Evolutionary conservation across 2,797 vertebrate genomes (phyloP), one percentile per base, ranked within the genome.

Genomic region (Melanotaenia nigrans): DNA sequence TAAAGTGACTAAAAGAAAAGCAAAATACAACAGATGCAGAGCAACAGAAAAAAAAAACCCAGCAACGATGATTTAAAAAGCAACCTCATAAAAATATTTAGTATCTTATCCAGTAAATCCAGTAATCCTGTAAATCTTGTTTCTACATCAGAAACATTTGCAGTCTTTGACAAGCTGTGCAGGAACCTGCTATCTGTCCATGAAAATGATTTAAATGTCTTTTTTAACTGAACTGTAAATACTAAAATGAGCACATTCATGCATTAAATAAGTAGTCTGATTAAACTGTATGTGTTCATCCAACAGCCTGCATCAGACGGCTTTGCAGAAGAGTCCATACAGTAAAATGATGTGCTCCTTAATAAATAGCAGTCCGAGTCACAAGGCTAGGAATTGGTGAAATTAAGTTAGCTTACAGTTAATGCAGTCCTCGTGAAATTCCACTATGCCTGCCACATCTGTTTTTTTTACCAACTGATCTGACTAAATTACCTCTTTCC

Each of bases 331-430:
- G 58, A 65, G 42, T 11, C 60, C 64, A 79, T 70, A 77, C 79
- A 86, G 57, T 58, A 54, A 77, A 81, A 77, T 56, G 30, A 83
- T 78, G 81, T 73, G 61, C 36, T 78, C 57, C 61, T 72, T 62
- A 55, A 53, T 0, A 35, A 78, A 73, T 58, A 49, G 38, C 0
- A 0, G 47, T 35, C 68, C 61, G 67, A 76, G 73, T 90, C 87
- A 89, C 4, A 60, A 83, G 83, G 70, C 71, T 79, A 81, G 82
- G 82, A 81, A 61, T 57, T 45, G 60, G 54, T 68, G 24, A 51
- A 87, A 91, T 90, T 77, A 42, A 70, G 89, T 91, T 86, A 86
- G 40, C 40, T 79, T 64, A 60, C 83, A 83, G 30, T 47, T 78
- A 88, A 83, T 84, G 67, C 59, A 72, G 58, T 63, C 40, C 61